A percentile compares a stretch with the other conserved stretches of the same genome.
Evolutionary conservation across 2,113 vertebrate species (phyloP).

Genomic region (Oryzias melastigma): DNA sequence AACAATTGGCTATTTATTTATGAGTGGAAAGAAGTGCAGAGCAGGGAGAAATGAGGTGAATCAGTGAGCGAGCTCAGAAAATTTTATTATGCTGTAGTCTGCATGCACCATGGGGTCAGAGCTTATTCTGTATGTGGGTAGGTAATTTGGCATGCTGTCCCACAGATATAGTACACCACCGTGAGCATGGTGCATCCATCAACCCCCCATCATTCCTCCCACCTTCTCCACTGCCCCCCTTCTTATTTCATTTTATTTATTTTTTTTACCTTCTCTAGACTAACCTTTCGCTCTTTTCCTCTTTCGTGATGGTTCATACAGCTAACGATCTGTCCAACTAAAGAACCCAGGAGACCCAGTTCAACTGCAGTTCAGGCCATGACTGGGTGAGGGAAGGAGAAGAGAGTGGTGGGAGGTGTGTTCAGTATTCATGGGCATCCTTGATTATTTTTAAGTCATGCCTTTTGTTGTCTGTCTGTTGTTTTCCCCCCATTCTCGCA

Average conservation of each 20-base stretch:
- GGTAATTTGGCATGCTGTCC: slow-evolving; percentile 60
- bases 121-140: slow-evolving; percentile 46
- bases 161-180: slow-evolving; percentile 20
- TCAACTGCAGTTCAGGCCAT: slow-evolving; percentile 75
- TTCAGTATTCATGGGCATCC: slow-evolving; percentile 35
- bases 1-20: slow-evolving; percentile 43
- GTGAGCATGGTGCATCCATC: slow-evolving; percentile 41
- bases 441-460: slow-evolving; percentile 34
- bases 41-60: slow-evolving; percentile 39
- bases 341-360: slow-evolving; percentile 66
- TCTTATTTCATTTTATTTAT: slow-evolving; percentile 40
- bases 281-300: slow-evolving; percentile 46
- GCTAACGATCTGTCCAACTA: slow-evolving; percentile 73
- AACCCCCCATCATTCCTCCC: slow-evolving; percentile 17
- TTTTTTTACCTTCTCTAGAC: slow-evolving; percentile 28
- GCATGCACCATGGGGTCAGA: slow-evolving; percentile 38
- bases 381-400: slow-evolving; percentile 41
- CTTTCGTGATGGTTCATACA: slow-evolving; percentile 68
- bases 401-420: slow-evolving; percentile 16
- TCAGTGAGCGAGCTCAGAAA: slow-evolving; percentile 20
- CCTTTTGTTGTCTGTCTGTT: slow-evolving; percentile 25
- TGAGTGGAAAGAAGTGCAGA: slow-evolving; percentile 36
- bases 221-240: slow-evolving; percentile 24
- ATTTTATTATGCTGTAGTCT: slow-evolving; percentile 30
- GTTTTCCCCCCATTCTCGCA: slow-evolving; percentile 18